Evolutionary conservation across 2,888 invertebrate species (phyloP), one percentile per base, ranked within the genome.

Genomic region (Trichogramma evanescens): DNA sequence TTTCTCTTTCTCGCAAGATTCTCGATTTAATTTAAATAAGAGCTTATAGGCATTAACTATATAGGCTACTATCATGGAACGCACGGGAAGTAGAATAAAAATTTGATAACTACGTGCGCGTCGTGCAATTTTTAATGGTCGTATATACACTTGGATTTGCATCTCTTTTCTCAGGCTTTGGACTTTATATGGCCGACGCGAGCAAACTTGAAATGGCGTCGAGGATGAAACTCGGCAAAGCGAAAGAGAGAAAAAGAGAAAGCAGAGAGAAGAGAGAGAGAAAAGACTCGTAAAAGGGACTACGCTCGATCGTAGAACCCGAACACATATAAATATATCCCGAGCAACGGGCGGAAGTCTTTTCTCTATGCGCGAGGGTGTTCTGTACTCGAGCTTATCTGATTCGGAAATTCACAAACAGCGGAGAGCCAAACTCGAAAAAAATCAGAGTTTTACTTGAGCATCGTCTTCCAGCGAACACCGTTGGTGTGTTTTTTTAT

Each of bases 201-300:
- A 51, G 43, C 53, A 42, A 42, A 43, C 52, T 41, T 49, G 59
- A 44, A 59, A 65, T 69, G 67, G 68, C 68, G 65, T 59, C 65
- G 53, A 56, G 56, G 26, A 50, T 42, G 55, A 43, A 38, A 41
- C 7, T 8, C 50, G 43, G 57, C 10, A 57, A 41, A 42, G 26
- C 26, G 26, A 26, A 26, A 26, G 26, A 26, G 26, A 57, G 59
- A 50, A 56, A 55, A 61, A 38, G 44, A 50, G n/a, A 52, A 38
- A 48, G 52, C 44, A 40, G 50, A 53, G 9, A 46, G 58, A 54
- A 46, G 54, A 57, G 44, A 48, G 41, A 55, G 50, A 48, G 45
- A 50, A 65, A 62, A 65, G 59, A 53, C 61, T 68, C 68, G 61
- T 68, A 68, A 68, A 63, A 62, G 53, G 61, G 26, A 26, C 26